Evolutionary conservation across 1,140 invertebrate genomes (phyloP), one percentile per base, ranked within the genome.

Genomic region (Anoplolepis gracilipes): DNA sequence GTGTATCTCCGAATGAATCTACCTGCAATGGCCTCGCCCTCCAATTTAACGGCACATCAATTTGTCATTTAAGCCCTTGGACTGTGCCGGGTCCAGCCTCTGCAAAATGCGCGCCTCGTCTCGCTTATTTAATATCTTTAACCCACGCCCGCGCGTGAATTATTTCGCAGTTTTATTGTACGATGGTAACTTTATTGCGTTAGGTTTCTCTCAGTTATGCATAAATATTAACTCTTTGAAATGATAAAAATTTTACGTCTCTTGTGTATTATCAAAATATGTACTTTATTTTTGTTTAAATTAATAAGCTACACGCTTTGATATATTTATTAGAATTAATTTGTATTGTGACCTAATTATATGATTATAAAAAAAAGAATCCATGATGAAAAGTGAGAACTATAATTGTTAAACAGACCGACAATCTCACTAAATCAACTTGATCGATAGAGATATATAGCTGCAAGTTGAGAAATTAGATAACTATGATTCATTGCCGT

Each of bases 1-100:
- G 65, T 88, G 78, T 89, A 89, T 89, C 88, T 86, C 28, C 59
- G 59, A 87, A 59, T 89, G 87, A 77, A 89, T 89, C 88, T 89
- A 85, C 84, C 88, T 89, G 76, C 69, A 49, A 25, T 59, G 62
- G 46, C 59, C 55, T 84, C 87, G 77, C 73, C 72, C 85, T 67
- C 67, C 84, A 84, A 89, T 89, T 89, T 89, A 88, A 67, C 77
- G 62, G 36, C 19, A 77, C 88, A 69, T 89, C 87, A 89, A 89
- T 89, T 89, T 89, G 88, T 89, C 88, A 89, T 89, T 89, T 85
- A 86, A 77, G 69, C 85, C 72, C 78, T 82, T 49, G 36, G 42
- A 49, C 13, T 46, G 36, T 65, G 59, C 8, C 49, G 22, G 25
- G 55, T 36, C 69, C 62, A 46, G 22, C 57, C 69, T 72, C 36